phyloP scores from a whole-genome alignment of 2,888 invertebrate species.

The Acanthococcus lagerstroemiae region DNA sequence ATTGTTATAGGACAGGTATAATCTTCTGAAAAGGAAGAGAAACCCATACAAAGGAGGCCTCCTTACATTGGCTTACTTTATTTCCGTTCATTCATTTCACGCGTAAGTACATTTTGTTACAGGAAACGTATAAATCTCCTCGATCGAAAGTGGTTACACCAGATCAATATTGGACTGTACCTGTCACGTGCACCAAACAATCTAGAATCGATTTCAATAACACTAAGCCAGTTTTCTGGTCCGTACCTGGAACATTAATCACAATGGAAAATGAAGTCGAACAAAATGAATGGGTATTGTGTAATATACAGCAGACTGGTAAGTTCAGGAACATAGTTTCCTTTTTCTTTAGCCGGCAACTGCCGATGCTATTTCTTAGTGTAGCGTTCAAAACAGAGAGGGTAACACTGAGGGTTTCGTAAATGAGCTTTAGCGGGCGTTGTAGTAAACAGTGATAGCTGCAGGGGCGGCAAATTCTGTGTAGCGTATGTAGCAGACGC shows the following conservation, averaged over 20 bases:
- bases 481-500: too few relatives aligned
- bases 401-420: too few relatives aligned
- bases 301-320: background rate
- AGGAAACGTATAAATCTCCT: background rate
- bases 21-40: too few relatives aligned
- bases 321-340: too few relatives aligned
- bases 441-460: too few relatives aligned
- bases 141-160: background rate
- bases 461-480: too few relatives aligned
- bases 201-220: slow-evolving; percentile 34
- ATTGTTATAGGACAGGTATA: slow-evolving; percentile 47
- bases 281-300: slow-evolving; percentile 1
- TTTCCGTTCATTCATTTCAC: background rate
- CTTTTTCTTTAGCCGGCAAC: too few relatives aligned
- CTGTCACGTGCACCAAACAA: slow-evolving; percentile 47
- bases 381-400: too few relatives aligned
- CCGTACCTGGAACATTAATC: slow-evolving; percentile 35
- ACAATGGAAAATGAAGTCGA: slow-evolving; percentile 37
- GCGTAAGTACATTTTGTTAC: slow-evolving; percentile 1
- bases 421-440: too few relatives aligned
- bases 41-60: too few relatives aligned
- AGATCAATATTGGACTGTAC: slow-evolving; percentile 48
- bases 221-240: slow-evolving; percentile 35
- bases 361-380: too few relatives aligned
- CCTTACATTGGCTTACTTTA: background rate